Evolutionary conservation across 2,797 vertebrate genomes (phyloP).

Genomic region (Sebastes umbrosus): DNA sequence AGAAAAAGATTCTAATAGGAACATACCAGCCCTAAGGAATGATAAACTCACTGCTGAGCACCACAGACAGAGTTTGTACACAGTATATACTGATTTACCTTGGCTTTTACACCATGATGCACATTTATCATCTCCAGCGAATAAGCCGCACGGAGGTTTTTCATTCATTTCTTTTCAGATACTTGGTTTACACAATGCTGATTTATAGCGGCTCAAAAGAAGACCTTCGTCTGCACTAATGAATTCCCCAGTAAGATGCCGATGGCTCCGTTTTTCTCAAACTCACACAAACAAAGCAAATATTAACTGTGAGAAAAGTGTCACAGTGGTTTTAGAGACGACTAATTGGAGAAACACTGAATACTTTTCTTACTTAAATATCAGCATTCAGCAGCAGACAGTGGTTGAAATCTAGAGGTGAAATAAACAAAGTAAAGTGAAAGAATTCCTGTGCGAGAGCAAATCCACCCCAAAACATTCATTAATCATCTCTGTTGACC

Average conservation of each 20-base stretch:
- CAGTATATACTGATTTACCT: background rate
- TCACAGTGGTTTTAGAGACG: background rate
- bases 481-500: background rate
- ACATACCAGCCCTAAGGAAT: background rate
- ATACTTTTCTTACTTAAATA: background rate
- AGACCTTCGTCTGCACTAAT: background rate
- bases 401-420: background rate
- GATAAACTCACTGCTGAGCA: background rate
- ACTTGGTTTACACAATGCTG: background rate
- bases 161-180: background rate
- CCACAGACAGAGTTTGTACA: background rate
- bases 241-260: background rate
- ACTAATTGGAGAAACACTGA: background rate
- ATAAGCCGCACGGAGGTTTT: background rate
- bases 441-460: background rate
- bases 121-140: background rate
- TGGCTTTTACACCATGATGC: background rate
- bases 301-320: background rate
- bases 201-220: background rate
- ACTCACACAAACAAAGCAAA: conserved; percentile 5
- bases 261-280: background rate
- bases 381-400: background rate
- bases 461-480: background rate
- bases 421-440: background rate
- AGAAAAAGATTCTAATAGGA: background rate